Evolutionary conservation across 2,888 invertebrate species (phyloP).

Genomic region (Eupithecia insigniata): DNA sequence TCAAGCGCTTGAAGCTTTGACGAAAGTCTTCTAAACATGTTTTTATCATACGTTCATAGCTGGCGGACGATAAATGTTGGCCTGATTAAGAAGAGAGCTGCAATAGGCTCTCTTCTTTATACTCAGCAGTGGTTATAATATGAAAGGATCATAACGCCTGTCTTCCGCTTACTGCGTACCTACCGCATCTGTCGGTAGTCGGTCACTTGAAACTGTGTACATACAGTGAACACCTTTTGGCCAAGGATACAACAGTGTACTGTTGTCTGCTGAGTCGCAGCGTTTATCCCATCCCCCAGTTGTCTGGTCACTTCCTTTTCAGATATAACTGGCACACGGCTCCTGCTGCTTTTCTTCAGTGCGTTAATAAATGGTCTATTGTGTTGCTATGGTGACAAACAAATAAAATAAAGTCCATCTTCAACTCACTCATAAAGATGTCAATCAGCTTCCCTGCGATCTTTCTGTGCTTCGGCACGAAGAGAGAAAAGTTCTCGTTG

Average conservation of each 20-base stretch:
- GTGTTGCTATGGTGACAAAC: neutral
- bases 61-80: neutral
- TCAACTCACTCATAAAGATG: constrained; percentile 85
- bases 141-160: neutral
- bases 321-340: neutral
- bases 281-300: neutral
- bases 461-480: constrained; percentile 87
- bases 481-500: constrained; percentile 88
- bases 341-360: neutral
- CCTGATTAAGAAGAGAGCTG: neutral
- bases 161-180: neutral
- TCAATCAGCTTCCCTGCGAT: constrained; percentile 88
- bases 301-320: neutral
- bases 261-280: neutral
- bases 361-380: neutral
- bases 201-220: neutral
- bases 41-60: neutral
- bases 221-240: no score
- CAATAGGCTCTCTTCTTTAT: no score
- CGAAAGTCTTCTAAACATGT: neutral
- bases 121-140: neutral
- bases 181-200: neutral
- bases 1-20: neutral
- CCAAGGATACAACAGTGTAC: no score
- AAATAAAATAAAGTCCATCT: neutral